Evolutionary conservation across 2,888 invertebrate genomes (phyloP).

Genomic region (Labia minor): DNA sequence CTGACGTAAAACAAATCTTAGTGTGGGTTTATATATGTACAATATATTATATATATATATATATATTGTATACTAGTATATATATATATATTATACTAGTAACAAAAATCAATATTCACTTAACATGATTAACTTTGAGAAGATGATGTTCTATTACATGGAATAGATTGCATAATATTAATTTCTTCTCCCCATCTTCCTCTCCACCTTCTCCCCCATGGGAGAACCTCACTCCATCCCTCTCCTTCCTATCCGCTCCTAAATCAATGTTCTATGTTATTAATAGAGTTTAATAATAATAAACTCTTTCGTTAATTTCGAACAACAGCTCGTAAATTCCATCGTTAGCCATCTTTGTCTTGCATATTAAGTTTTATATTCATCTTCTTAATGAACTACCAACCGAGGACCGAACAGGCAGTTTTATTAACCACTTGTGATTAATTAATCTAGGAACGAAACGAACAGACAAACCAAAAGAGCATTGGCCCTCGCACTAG

Average conservation of each 20-base stretch:
- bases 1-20: too few relatives aligned
- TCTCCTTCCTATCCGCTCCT: neutral
- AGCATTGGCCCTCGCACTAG: neutral
- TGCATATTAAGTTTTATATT: conserved; percentile 13
- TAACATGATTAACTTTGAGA: too few relatives aligned
- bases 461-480: neutral
- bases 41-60: too few relatives aligned
- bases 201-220: too few relatives aligned
- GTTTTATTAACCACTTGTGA: conserved; percentile 13
- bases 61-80: too few relatives aligned
- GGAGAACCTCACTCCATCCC: too few relatives aligned
- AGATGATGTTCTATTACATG: too few relatives aligned
- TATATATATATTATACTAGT: too few relatives aligned
- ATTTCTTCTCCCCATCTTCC: too few relatives aligned
- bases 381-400: conserved; percentile 13
- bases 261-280: conserved; percentile 1
- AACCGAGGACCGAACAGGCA: neutral
- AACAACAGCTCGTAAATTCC: conserved; percentile 13
- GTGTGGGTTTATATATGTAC: too few relatives aligned
- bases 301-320: neutral
- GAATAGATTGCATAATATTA: too few relatives aligned
- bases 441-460: neutral
- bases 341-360: conserved; percentile 13
- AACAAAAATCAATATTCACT: too few relatives aligned
- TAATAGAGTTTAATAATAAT: conserved; percentile 13